Conservation (phyloP, 1,140 invertebrate genomes). For the Tribolium madens region DNA sequence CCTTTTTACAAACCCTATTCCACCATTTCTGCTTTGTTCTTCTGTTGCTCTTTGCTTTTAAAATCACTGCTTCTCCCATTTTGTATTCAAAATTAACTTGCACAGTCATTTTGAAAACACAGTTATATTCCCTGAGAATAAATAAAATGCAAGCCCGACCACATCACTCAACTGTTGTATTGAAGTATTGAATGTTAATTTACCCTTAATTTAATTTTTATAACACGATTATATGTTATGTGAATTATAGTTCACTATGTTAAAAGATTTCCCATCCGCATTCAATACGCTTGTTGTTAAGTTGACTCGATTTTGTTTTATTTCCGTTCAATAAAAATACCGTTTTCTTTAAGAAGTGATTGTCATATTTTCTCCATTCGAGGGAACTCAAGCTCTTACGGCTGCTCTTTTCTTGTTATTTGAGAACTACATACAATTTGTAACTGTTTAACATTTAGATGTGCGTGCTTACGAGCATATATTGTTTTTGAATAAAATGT, state of each 20-base stretch:
- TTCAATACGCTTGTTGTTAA: neutral
- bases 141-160: neutral
- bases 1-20: constrained; percentile 47
- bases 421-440: neutral
- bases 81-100: constrained; percentile 24
- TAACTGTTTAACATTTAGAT: too few relatives aligned
- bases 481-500: neutral
- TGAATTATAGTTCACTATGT: too few relatives aligned
- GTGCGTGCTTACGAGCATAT: too few relatives aligned
- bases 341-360: neutral
- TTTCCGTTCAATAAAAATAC: neutral
- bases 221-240: too few relatives aligned
- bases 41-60: constrained; percentile 38
- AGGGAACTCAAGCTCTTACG: neutral
- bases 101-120: neutral
- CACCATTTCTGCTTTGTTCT: constrained; percentile 49
- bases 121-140: neutral
- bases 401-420: neutral
- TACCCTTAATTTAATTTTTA: too few relatives aligned
- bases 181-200: neutral
- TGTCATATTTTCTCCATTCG: constrained; percentile 15
- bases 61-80: constrained; percentile 12
- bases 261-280: too few relatives aligned
- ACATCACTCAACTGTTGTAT: neutral
- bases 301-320: neutral